These are phyloP conservation scores for Caenorhabditis sp. DNA, from an alignment of 2,888 invertebrate species.

Conservation along the genomic window DNA sequence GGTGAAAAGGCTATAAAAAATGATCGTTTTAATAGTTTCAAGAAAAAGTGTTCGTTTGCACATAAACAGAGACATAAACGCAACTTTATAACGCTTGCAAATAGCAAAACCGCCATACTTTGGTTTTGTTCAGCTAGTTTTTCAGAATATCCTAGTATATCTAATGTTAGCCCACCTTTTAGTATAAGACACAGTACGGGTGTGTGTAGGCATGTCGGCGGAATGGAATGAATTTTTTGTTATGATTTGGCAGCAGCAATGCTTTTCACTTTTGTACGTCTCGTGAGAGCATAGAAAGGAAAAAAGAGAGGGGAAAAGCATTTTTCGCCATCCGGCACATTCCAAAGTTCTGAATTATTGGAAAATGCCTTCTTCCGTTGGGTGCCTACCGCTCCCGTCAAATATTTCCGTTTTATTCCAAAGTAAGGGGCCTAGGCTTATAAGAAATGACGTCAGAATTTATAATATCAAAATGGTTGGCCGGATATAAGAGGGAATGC, in stretches of 20 bases:
- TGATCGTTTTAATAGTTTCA: constrained; percentile 18
- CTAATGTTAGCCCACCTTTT: too few relatives aligned
- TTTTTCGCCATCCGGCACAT: constrained; percentile 27
- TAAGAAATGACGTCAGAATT: constrained; percentile 11
- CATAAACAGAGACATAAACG: constrained; percentile 35
- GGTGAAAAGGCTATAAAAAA: constrained; percentile 25
- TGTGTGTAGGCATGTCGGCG: constrained; percentile 33
- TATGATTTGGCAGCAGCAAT: constrained; percentile 25
- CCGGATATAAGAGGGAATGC: constrained; percentile 5
- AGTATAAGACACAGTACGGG: constrained; percentile 34
- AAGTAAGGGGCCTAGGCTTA: too few relatives aligned
- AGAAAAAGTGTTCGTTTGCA: constrained; percentile 20
- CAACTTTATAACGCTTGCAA: constrained; percentile 23
- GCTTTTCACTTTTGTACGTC: constrained; percentile 36
- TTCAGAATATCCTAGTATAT: constrained; percentile 1
- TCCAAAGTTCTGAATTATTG: constrained; percentile 57
- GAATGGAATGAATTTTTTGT: constrained; percentile 31
- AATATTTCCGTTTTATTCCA: too few relatives aligned
- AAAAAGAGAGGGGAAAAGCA: constrained; percentile 10
- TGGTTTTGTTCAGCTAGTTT: too few relatives aligned
- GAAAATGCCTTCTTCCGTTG: constrained; percentile 38
- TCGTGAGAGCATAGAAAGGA: constrained; percentile 32
- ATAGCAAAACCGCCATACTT: too few relatives aligned
- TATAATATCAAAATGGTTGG: constrained; percentile 3
- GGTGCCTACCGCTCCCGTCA: constrained; percentile 11